phyloP scores from a whole-genome alignment of 2,797 vertebrate species.

The Acanthopagrus latus region DNA sequence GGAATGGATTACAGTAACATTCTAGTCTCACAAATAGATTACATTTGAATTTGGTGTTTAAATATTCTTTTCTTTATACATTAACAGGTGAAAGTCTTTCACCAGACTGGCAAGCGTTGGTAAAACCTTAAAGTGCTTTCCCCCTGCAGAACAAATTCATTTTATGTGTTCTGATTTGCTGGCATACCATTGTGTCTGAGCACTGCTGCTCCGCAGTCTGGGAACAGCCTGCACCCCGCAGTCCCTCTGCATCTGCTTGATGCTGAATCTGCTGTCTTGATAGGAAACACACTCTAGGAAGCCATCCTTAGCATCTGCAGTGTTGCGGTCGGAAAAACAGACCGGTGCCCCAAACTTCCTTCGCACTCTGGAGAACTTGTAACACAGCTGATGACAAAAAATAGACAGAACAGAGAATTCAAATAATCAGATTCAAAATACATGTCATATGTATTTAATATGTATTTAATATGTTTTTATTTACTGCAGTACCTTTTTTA shows the following conservation, averaged over 20 bases:
- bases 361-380: conserved; percentile 84
- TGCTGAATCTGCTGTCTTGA: conserved; percentile 87
- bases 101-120: conserved; percentile 2
- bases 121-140: not conserved
- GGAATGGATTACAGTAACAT: not conserved
- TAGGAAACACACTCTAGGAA: conserved; percentile 86
- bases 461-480: too few relatives aligned
- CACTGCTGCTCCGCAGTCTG: conserved; percentile 76
- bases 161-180: conserved; percentile 30
- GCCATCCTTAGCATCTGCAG: conserved; percentile 79
- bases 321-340: conserved; percentile 85
- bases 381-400: conserved; percentile 84
- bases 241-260: conserved; percentile 88
- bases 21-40: not conserved
- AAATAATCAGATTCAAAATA: not conserved
- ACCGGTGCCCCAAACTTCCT: conserved; percentile 82
- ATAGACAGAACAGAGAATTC: not conserved
- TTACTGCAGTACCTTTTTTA: conserved; percentile 81
- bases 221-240: conserved; percentile 84
- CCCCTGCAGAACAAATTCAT: conserved; percentile 16
- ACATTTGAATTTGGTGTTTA: not conserved
- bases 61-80: not conserved
- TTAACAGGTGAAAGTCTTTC: not conserved
- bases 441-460: not conserved
- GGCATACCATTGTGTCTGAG: conserved; percentile 91